These are phyloP conservation scores for Callorhinus ursinus DNA, from an alignment of 2,113 vertebrate genomes.

Conservation along the genomic window DNA sequence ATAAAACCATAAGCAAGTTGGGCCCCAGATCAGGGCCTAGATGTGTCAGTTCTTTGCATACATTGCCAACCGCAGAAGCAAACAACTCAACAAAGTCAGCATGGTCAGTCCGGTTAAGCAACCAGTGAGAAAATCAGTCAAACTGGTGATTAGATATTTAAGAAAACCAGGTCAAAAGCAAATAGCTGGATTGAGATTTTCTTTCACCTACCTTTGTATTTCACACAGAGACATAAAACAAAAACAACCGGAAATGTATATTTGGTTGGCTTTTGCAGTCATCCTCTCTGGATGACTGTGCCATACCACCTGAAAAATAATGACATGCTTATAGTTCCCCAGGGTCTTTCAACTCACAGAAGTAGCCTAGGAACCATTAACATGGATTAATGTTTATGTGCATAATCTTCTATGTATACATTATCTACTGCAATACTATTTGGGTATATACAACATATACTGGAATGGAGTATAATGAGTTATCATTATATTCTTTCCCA, in stretches of 20 bases:
- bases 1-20: background rate
- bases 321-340: background rate
- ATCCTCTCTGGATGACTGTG: background rate
- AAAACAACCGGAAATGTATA: background rate
- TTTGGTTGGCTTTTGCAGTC: background rate
- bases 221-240: background rate
- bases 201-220: background rate
- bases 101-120: background rate
- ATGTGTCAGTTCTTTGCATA: background rate
- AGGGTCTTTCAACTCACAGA: background rate
- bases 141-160: background rate
- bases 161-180: slow-evolving; percentile 36
- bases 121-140: slow-evolving; percentile 3
- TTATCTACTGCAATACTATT: slow-evolving; percentile 8
- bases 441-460: background rate
- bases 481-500: background rate
- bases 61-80: background rate
- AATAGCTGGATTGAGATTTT: background rate
- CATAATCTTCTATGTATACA: background rate
- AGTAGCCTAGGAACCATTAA: slow-evolving; percentile 42
- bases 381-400: slow-evolving; percentile 6
- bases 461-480: background rate
- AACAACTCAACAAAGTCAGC: background rate
- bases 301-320: slow-evolving; percentile 37
- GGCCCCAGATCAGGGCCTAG: background rate